Conservation (phyloP, 2,797 vertebrate species). For the Limnodromus scolopaceus region DNA sequence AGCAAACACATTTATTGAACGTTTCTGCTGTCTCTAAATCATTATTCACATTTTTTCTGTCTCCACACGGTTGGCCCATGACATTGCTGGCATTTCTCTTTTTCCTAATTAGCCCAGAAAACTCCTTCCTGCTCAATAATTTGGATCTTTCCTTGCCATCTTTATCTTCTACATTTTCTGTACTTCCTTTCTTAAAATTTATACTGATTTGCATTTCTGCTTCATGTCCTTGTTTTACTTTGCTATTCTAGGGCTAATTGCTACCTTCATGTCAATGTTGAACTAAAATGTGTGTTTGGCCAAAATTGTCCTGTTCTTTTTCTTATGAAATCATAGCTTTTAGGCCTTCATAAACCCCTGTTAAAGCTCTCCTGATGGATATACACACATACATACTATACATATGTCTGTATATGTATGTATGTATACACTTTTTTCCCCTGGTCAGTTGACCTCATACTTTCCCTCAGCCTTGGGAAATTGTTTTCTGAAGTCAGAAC, state of each 20-base stretch:
- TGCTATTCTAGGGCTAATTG: slow-evolving; percentile 27
- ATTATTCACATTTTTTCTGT: slow-evolving; percentile 37
- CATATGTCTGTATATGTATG: fast-evolving
- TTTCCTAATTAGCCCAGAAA: slow-evolving; percentile 34
- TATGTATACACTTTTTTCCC: not conserved
- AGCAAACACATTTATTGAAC: slow-evolving; percentile 62
- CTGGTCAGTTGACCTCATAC: not conserved
- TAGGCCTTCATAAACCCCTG: not conserved
- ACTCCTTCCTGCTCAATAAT: slow-evolving; percentile 21
- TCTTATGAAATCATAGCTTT: not conserved
- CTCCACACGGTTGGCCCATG: slow-evolving; percentile 30
- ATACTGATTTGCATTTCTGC: slow-evolving; percentile 34
- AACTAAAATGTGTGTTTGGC: slow-evolving; percentile 15
- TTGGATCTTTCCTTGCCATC: not conserved
- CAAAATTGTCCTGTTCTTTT: not conserved
- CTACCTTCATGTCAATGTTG: not conserved
- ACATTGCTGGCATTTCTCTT: slow-evolving; percentile 12
- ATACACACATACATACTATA: not conserved
- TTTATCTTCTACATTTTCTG: slow-evolving; percentile 5
- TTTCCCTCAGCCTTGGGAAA: not conserved
- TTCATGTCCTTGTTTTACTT: slow-evolving; percentile 18
- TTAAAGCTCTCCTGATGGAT: not conserved
- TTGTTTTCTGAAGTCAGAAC: not conserved
- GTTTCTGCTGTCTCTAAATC: slow-evolving; percentile 48
- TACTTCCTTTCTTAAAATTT: slow-evolving; percentile 21